Percentiles rank a stretch among this genome's conserved stretches.
These are phyloP conservation scores for Drosophila nigromelanica DNA, from an alignment of 1,140 invertebrate genomes.

Conservation along the genomic window DNA sequence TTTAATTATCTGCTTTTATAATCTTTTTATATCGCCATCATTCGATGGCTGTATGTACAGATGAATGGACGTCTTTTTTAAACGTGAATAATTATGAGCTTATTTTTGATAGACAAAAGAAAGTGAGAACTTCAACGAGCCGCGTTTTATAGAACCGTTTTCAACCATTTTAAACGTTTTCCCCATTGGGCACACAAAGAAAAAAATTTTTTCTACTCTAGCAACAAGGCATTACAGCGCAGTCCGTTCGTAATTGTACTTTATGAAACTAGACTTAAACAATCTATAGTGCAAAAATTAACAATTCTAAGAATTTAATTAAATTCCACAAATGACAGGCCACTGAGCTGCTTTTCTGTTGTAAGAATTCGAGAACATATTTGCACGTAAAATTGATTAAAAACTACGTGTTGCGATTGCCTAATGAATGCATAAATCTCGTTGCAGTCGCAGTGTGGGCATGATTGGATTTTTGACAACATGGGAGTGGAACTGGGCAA, in stretches of 20 bases:
- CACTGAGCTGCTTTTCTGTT: background rate
- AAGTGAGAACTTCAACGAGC: no score
- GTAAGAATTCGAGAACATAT: conserved; percentile 37
- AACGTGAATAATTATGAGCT: no score
- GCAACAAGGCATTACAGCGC: no score
- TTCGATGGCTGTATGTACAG: no score
- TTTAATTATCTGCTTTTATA: no score
- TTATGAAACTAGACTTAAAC: background rate
- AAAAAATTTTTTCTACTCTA: no score
- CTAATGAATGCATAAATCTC: conserved; percentile 52
- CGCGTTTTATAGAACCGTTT: no score
- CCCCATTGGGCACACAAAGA: no score
- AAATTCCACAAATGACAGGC: conserved; percentile 32
- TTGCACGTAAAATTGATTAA: conserved; percentile 73
- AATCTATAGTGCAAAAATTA: conserved; percentile 25
- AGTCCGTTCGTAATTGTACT: background rate
- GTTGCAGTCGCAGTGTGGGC: conserved; percentile 8
- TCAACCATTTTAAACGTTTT: no score
- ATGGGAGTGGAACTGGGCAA: background rate
- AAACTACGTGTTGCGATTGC: conserved; percentile 66
- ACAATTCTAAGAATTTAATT: conserved; percentile 47
- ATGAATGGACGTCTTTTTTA: no score
- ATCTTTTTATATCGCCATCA: no score
- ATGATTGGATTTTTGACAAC: conserved; percentile 39
- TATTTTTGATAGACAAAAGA: no score